Evolutionary conservation across 2,113 vertebrate genomes (phyloP).

Genomic region (Xiphophorus maculatus): DNA sequence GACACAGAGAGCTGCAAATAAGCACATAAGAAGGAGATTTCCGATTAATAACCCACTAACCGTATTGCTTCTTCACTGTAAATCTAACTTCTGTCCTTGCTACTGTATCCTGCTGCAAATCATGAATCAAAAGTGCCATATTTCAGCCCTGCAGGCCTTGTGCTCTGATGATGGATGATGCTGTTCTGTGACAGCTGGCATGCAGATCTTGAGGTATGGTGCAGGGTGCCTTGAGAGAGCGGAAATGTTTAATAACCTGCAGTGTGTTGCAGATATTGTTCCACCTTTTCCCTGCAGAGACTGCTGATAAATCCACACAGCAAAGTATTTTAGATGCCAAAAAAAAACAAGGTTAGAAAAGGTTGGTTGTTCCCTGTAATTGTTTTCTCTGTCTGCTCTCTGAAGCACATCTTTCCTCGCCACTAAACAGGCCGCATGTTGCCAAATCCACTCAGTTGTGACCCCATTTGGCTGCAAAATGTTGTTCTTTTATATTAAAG

Average conservation of each 20-base stretch:
- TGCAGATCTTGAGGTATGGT: slow-evolving; percentile 44
- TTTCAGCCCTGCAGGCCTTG: slow-evolving; percentile 47
- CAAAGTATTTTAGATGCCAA: slow-evolving; percentile 39
- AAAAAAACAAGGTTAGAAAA: slow-evolving; percentile 60
- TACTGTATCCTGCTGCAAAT: slow-evolving; percentile 40
- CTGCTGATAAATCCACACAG: slow-evolving; percentile 47
- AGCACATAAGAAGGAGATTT: slow-evolving; percentile 35
- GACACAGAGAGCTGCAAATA: slow-evolving; percentile 38
- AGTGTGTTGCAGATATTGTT: slow-evolving; percentile 56
- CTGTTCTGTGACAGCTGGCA: slow-evolving; percentile 36
- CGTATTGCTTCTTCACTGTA: slow-evolving; percentile 26
- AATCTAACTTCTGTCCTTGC: slow-evolving; percentile 45
- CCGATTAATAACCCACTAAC: slow-evolving; percentile 14
- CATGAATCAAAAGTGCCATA: slow-evolving; percentile 47
- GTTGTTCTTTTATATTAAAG: too few species aligned
- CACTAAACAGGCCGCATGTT: slow-evolving; percentile 8
- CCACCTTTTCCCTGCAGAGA: slow-evolving; percentile 44
- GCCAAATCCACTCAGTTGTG: neutral
- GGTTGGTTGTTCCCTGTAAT: slow-evolving; percentile 36
- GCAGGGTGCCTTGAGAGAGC: slow-evolving; percentile 33
- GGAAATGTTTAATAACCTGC: slow-evolving; percentile 40
- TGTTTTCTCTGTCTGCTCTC: slow-evolving; percentile 27
- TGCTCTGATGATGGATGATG: slow-evolving; percentile 49
- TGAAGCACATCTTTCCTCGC: slow-evolving; percentile 20
- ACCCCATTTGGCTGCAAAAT: too few species aligned